A percentile compares a stretch with the other conserved stretches of the same genome.
Conservation (phyloP, 1,140 invertebrate genomes). For the Eubasilissa regina region DNA sequence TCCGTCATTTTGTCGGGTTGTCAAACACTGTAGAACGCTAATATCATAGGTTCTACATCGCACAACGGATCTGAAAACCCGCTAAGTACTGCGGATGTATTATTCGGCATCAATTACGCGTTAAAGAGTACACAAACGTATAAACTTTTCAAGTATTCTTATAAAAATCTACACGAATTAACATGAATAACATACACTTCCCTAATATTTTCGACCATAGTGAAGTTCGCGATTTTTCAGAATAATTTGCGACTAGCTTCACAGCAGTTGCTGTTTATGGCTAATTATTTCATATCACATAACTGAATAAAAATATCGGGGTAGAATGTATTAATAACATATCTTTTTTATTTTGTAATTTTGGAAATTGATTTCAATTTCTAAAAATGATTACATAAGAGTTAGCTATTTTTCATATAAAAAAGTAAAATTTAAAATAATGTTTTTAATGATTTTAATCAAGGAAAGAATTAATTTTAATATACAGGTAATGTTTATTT, state of each 20-base stretch:
- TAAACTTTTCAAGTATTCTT: background rate
- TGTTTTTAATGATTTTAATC: too few species aligned
- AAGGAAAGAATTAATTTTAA: too few species aligned
- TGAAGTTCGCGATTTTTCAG: slow-evolving; percentile 14
- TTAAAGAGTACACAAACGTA: background rate
- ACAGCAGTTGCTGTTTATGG: slow-evolving; percentile 10
- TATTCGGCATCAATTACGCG: background rate
- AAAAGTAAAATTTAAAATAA: too few species aligned
- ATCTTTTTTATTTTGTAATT: background rate
- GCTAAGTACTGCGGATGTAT: background rate
- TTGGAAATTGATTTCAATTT: too few species aligned
- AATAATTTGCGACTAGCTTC: slow-evolving; percentile 1
- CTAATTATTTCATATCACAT: background rate
- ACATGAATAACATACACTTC: background rate
- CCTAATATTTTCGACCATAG: slow-evolving; percentile 9
- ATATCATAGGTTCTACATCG: slow-evolving; percentile 17
- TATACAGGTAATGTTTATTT: too few species aligned
- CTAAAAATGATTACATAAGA: too few species aligned
- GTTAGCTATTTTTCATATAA: too few species aligned
- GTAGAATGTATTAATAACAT: background rate
- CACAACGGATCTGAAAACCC: background rate
- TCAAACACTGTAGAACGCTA: slow-evolving; percentile 37
- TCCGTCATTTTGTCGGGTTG: slow-evolving; percentile 51
- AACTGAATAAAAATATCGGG: background rate
- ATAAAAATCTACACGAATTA: too few species aligned